A percentile compares a stretch with the other conserved stretches of the same genome.
Evolutionary conservation across 2,797 vertebrate genomes (phyloP).

Genomic region (Graptemys geographica): DNA sequence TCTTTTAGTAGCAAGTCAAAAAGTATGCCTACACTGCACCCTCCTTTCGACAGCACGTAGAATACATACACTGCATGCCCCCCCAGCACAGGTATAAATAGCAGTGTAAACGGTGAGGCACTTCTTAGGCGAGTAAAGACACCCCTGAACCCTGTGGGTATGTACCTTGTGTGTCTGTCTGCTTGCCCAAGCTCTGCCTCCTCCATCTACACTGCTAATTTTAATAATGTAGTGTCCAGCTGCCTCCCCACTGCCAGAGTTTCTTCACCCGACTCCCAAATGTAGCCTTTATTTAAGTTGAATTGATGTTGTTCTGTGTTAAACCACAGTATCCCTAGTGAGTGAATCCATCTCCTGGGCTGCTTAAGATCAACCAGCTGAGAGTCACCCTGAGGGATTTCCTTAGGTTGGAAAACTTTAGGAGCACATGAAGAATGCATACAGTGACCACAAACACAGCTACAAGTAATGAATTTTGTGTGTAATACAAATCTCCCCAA

Average conservation of each 20-base stretch:
- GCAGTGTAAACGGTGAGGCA: background rate
- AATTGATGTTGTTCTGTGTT: background rate
- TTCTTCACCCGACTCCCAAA: fast-evolving
- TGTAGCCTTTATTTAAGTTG: background rate
- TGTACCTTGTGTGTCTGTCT: background rate
- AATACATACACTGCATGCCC: background rate
- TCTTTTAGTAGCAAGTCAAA: background rate
- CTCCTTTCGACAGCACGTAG: background rate
- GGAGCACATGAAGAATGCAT: background rate
- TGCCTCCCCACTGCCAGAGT: background rate
- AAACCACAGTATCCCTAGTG: background rate
- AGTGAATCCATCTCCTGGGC: background rate
- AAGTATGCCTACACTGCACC: background rate
- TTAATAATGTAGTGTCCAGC: background rate
- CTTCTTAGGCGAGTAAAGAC: background rate
- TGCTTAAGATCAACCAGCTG: background rate
- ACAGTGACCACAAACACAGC: background rate
- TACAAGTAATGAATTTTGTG: background rate
- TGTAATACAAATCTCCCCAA: background rate
- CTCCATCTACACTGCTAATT: background rate
- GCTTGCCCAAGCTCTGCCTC: background rate
- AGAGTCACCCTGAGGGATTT: background rate
- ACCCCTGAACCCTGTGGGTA: background rate
- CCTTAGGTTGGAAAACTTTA: background rate
- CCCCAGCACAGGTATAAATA: background rate